phyloP scores from a whole-genome alignment of 1,140 invertebrate species.

The Meloidogyne chitwoodi region DNA sequence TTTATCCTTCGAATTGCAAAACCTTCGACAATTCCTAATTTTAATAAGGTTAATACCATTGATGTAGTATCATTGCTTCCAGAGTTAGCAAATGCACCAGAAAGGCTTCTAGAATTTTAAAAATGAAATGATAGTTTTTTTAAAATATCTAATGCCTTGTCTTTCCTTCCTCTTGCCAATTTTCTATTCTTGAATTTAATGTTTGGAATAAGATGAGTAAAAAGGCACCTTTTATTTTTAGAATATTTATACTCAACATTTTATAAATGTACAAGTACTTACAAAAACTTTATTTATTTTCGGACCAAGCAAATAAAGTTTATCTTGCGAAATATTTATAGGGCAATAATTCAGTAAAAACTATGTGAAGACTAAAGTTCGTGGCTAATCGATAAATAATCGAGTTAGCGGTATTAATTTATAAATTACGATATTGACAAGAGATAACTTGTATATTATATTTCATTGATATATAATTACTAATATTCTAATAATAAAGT shows the following conservation, averaged over 20 bases:
- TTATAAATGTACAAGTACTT: too few relatives aligned
- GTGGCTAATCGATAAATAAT: too few relatives aligned
- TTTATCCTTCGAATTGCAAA: slow-evolving; percentile 55
- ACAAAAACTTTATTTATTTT: too few relatives aligned
- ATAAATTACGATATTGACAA: too few relatives aligned
- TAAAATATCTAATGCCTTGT: background rate
- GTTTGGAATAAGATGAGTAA: background rate
- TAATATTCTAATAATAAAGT: too few relatives aligned
- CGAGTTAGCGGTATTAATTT: too few relatives aligned
- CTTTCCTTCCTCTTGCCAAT: background rate
- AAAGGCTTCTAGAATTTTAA: slow-evolving; percentile 35
- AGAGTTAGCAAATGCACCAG: slow-evolving; percentile 44
- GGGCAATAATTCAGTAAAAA: too few relatives aligned
- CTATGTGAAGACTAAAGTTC: too few relatives aligned
- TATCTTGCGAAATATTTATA: too few relatives aligned
- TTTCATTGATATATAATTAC: too few relatives aligned
- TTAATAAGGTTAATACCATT: slow-evolving; percentile 49
- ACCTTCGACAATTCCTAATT: slow-evolving; percentile 49
- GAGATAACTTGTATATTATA: too few relatives aligned
- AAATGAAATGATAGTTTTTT: background rate
- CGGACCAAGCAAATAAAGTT: too few relatives aligned
- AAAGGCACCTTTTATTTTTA: background rate
- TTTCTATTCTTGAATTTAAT: background rate
- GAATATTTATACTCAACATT: background rate
- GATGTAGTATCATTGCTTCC: slow-evolving; percentile 46